Evolutionary conservation across 1,140 invertebrate species (phyloP), one percentile per base, ranked within the genome.

Genomic region (Drosophila pseudoananassae): DNA sequence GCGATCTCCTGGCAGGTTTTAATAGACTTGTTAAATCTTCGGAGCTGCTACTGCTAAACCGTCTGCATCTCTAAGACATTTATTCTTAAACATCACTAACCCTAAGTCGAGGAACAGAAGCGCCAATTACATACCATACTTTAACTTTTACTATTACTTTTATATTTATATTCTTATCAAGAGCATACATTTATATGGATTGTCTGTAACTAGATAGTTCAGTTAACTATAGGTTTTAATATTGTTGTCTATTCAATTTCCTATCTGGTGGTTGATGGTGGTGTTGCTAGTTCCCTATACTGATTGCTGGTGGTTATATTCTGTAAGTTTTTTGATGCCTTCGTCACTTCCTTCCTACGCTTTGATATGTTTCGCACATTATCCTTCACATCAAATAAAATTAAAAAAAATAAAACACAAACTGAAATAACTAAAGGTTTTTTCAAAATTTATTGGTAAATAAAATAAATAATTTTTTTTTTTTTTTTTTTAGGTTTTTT

Each of bases 191-290:
- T 78, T 63, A 61, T 45, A 43, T 61, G 71, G 80, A 85, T 85
- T 85, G 81, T 85, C 81, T 80, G 79, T 85, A 85, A 77, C 81
- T 85, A 87, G 78, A 74, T 76, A 75, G 70, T 82, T 89, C 60
- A 70, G 78, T 87, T 87, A 82, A 89, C 75, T 73, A 65, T 84
- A 79, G 75, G 64, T 78, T 89, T 51, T 57, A 40, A 33, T 65
- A 66, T 76, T 71, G 63, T 75, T 56, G 54, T 29, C 60, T 68
- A 76, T 65, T 76, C 27, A 40, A 31, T 72, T 47, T 52, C 55
- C 51, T 75, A 51, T 59, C 54, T 80, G 71, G 54, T 77, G 74
- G 57, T 71, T 75, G 79, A 64, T 55, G 70, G 80, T 77, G 75
- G 66, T 84, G 68, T 80, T 75, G 43, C 64, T 82, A 72, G 66